Evolutionary conservation across 2,888 invertebrate species (phyloP).

Genomic region (Cataglyphis albicans): DNA sequence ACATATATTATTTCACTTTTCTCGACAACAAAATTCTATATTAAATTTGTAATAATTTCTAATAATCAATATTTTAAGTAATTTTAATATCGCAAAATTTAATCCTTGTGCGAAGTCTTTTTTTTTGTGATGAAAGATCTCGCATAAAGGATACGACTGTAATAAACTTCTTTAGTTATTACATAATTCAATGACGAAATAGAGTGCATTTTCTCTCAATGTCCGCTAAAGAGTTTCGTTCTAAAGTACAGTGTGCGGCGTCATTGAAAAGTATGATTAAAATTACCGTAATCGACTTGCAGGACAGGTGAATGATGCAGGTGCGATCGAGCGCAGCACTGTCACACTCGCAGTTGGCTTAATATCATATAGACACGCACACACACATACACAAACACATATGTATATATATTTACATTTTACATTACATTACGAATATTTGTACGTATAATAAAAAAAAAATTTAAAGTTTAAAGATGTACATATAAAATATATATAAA

Average conservation of each 20-base stretch:
- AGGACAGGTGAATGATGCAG: conserved; percentile 72
- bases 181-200: conserved; percentile 17
- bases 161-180: conserved; percentile 18
- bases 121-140: neutral
- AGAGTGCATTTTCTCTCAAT: neutral
- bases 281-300: conserved; percentile 54
- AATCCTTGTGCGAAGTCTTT: neutral
- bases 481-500: too few relatives aligned
- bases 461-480: too few relatives aligned
- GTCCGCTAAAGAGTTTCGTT: neutral
- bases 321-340: conserved; percentile 58
- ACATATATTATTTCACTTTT: neutral
- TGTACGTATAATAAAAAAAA: too few relatives aligned
- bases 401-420: too few relatives aligned
- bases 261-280: conserved; percentile 44
- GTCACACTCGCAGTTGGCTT: conserved; percentile 56
- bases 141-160: neutral
- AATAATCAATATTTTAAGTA: neutral
- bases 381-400: too few relatives aligned
- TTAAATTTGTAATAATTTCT: neutral
- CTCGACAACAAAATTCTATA: neutral
- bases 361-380: too few relatives aligned
- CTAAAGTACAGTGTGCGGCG: neutral
- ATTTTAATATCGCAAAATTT: neutral
- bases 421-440: too few relatives aligned